phyloP scores from a whole-genome alignment of 2,888 invertebrate genomes.

The Dioctria rufipes region DNA sequence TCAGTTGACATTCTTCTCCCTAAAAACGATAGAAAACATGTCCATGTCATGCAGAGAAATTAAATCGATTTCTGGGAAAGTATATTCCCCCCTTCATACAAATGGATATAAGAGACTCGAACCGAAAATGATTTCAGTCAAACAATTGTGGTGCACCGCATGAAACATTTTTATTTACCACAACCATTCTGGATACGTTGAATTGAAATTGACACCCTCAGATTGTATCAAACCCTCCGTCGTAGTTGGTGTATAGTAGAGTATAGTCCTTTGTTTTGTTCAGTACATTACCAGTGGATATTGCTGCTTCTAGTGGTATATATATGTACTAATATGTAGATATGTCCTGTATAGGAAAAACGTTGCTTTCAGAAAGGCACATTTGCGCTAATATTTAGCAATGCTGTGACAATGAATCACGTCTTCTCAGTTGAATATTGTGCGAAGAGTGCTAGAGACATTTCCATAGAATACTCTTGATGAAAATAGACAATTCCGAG shows the following conservation, averaged over 20 bases:
- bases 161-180: conserved; percentile 42
- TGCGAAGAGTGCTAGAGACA: conserved; percentile 4
- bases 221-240: not conserved
- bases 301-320: not conserved
- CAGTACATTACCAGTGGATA: conserved; percentile 12
- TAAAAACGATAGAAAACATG: conserved; percentile 33
- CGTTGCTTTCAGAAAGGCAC: conserved; percentile 5
- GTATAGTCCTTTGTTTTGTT: conserved; percentile 17
- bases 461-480: conserved; percentile 14
- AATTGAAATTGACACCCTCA: conserved; percentile 49
- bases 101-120: not conserved
- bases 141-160: conserved; percentile 48
- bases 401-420: conserved; percentile 25
- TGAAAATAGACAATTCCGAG: not conserved
- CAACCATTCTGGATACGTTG: conserved; percentile 27
- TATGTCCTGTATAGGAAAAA: not conserved
- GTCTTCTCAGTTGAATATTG: conserved; percentile 11
- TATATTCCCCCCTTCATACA: not conserved
- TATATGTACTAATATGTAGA: no score
- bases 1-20: conserved; percentile 3
- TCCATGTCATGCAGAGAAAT: conserved; percentile 44
- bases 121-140: conserved; percentile 35
- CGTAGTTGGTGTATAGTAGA: not conserved
- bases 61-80: conserved; percentile 18
- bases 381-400: conserved; percentile 32